These are phyloP conservation scores for Drosophila trapezifrons DNA, from an alignment of 1,140 invertebrate species.

Conservation along the genomic window DNA sequence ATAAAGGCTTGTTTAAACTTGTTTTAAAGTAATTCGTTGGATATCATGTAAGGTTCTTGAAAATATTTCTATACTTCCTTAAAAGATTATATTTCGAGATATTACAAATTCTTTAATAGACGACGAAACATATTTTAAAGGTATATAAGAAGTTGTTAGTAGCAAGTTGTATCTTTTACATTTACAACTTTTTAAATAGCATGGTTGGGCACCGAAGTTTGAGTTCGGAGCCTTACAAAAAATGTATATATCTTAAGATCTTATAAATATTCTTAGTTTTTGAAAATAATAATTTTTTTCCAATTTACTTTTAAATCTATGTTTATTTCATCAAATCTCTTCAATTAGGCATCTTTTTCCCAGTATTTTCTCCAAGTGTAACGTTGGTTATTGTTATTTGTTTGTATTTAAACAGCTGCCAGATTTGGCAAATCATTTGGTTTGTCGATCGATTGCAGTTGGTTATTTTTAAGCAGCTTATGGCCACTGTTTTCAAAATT, in stretches of 20 bases:
- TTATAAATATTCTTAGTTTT: too few relatives aligned
- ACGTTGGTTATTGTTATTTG: slow-evolving; percentile 4
- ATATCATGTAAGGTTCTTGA: not conserved
- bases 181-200: too few relatives aligned
- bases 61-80: not conserved
- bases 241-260: too few relatives aligned
- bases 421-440: slow-evolving; percentile 53
- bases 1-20: not conserved
- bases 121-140: too few relatives aligned
- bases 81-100: too few relatives aligned
- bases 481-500: slow-evolving; percentile 54
- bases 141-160: too few relatives aligned
- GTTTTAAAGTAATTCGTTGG: not conserved
- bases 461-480: slow-evolving; percentile 66
- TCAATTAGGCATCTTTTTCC: not conserved
- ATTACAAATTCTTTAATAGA: too few relatives aligned
- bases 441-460: slow-evolving; percentile 41
- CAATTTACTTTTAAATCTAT: not conserved
- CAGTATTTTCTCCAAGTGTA: slow-evolving; percentile 3
- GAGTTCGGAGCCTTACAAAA: too few relatives aligned
- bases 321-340: not conserved
- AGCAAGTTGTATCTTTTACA: too few relatives aligned
- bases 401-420: slow-evolving; percentile 46
- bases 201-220: too few relatives aligned
- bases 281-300: not conserved